Percentiles rank a stretch among this genome's conserved stretches.
Conservation (phyloP, 2,797 vertebrate genomes). For the Astyanax mexicanus region DNA sequence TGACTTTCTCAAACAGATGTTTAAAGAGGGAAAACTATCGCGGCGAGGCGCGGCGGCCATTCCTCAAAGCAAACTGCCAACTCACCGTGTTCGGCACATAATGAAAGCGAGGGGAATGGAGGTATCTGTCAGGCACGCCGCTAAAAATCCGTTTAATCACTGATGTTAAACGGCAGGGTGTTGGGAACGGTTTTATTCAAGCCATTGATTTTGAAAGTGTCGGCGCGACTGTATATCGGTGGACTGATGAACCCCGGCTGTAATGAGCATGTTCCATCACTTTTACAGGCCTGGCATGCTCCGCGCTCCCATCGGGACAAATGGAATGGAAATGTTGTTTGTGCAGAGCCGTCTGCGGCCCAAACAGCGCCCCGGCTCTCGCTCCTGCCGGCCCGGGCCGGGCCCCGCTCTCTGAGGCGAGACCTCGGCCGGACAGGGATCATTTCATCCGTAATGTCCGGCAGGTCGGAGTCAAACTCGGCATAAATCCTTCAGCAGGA, state of each 20-base stretch:
- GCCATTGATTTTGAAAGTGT: constrained; percentile 45
- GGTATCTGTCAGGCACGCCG: constrained; percentile 34
- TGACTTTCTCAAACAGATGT: constrained; percentile 49
- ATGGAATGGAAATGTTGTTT: constrained; percentile 58
- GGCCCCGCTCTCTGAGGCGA: constrained; percentile 43
- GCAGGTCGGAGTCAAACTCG: constrained; percentile 21
- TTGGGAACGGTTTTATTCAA: constrained; percentile 39
- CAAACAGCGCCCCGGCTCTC: constrained; percentile 24
- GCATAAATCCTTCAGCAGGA: constrained; percentile 37
- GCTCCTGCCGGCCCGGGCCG: constrained; percentile 31
- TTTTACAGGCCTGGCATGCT: constrained; percentile 45
- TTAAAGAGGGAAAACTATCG: constrained; percentile 43
- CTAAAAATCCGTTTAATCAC: constrained; percentile 51
- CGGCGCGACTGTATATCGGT: constrained; percentile 33
- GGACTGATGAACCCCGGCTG: constrained; percentile 49
- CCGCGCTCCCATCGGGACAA: constrained; percentile 34
- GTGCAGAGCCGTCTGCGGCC: constrained; percentile 24
- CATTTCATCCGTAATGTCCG: constrained; percentile 32
- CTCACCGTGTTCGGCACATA: constrained; percentile 43
- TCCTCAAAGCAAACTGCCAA: constrained; percentile 35
- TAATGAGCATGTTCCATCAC: constrained; percentile 43
- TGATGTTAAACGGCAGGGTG: constrained; percentile 36
- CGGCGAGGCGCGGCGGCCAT: constrained; percentile 46
- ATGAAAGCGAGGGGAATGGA: constrained; percentile 34
- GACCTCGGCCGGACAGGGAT: constrained; percentile 27